Evolutionary conservation across 2,888 invertebrate species (phyloP), one percentile per base, ranked within the genome.

Genomic region (Sympetrum striolatum): DNA sequence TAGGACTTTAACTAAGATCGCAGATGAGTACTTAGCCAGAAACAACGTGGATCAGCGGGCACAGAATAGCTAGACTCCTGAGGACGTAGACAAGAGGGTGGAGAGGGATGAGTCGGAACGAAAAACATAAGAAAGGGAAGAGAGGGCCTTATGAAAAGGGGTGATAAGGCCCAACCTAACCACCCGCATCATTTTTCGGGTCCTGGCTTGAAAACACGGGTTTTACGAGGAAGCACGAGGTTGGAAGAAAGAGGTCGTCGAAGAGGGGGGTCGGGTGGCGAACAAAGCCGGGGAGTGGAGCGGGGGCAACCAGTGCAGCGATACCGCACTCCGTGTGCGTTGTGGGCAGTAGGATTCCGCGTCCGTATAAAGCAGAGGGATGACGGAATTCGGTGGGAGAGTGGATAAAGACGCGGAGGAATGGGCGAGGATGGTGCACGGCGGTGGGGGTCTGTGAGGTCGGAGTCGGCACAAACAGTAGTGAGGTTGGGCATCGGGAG

Each of bases 101-200:
- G 15, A 81, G 82, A 35, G 82, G 53, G 22, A 15, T 10, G 44
- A 39, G 39, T 8, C 8, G 3, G 48, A 58, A 35, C 1, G 48
- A 35, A 25, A 48, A 25, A 81, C 25, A 25, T 39, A 25, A 48
- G 48, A 53, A 44, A 0, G 48, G 12, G 35, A 53, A 53, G 81
- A 25, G 25, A 44, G 14, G 58, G 14, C n/a, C 35, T 2, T 18
- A 82, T 31, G 35, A 25, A 31, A 15, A 48, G 58, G 58, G n/a
- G 60, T 37, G 86, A 64, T 86, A 86, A 86, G 86, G 37, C 86
- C 60, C 58, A 60, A 60, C 58, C 58, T 35, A 58, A 35, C 60
- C 86, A 35, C 86, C 86, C 86, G 86, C 86, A 86, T 86, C 86
- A 86, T 86, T 86, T 86, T 60, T 86, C 86, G 60, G 86, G 86